Evolutionary conservation across 1,140 invertebrate species (phyloP), one percentile per base, ranked within the genome.

Genomic region (Sogatella furcifera): DNA sequence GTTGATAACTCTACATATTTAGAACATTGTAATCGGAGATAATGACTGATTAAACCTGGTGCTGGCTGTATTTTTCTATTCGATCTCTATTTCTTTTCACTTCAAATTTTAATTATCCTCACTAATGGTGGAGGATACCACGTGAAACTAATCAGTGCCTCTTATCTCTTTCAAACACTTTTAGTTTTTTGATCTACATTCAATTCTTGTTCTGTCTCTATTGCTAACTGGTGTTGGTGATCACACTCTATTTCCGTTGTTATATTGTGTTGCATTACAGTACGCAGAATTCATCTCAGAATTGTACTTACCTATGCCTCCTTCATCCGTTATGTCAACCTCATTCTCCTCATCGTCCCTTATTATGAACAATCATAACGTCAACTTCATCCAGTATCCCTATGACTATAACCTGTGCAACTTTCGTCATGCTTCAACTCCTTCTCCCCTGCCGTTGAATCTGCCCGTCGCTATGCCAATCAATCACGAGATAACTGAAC

Each of bases 271-370:
- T 62, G 54, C 64, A 66, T 62, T 70, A 68, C 82, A 84, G 83
- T 81, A 80, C 71, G 78, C 83, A 76, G 84, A 85, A 77, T 80
- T 86, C 78, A 80, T 84, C 76, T 85, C 84, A 74, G 84, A 86
- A 74, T 78, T 85, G 71, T 85, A 83, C 75, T 72, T 78, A 59
- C 74, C 74, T 65, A 66, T 73, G 43, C 61, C 65, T 66, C 24
- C 60, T 55, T 62, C 62, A 11, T 52, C 41, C 57, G 8, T 49
- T 41, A 55, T 38, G 34, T 38, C 34, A 3, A 38, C 34, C 11
- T 38, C 34, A 11, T 38, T 38, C 34, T 38, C 62, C 56, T 65
- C 57, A 52, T 24, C 21, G 65, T 63, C 31, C 58, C 17, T 59
- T 14, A 44, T 34, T 53, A 60, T 11, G 49, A 62, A 64, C 55